phyloP scores from a whole-genome alignment of 2,113 vertebrate genomes.

The Cyanocitta stelleri region DNA sequence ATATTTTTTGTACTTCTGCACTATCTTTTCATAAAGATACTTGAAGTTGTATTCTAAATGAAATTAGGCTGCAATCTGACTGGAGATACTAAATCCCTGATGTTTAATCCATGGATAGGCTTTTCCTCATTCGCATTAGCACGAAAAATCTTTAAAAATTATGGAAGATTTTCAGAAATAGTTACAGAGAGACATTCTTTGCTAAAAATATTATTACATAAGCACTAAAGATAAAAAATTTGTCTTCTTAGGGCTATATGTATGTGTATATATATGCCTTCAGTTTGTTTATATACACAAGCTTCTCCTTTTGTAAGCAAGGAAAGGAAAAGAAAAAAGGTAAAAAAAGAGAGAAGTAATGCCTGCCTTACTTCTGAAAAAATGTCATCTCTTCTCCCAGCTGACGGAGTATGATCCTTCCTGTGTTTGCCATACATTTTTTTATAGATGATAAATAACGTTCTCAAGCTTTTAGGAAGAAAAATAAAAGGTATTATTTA shows the following conservation, averaged over 20 bases:
- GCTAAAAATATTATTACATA: not conserved
- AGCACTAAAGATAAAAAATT: not conserved
- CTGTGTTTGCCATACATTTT: not conserved
- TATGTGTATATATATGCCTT: not conserved
- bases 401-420: not conserved
- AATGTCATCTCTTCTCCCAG: not conserved
- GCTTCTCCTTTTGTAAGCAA: not conserved
- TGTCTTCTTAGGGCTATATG: not conserved
- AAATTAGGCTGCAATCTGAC: not conserved
- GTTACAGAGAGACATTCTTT: not conserved
- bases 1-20: not conserved
- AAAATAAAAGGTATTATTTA: not conserved
- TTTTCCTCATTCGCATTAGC: not conserved
- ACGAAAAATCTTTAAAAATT: not conserved
- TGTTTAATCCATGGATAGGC: not conserved
- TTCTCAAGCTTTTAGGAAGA: not conserved
- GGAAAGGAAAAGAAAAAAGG: not conserved
- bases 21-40: not conserved
- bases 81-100: not conserved
- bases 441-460: not conserved
- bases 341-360: fast-evolving
- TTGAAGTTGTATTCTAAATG: not conserved
- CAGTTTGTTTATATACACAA: not conserved
- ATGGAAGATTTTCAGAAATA: not conserved
- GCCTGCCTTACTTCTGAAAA: not conserved